These are phyloP conservation scores for Zaprionus africanus DNA, from an alignment of 1,140 invertebrate genomes.

Conservation along the genomic window DNA sequence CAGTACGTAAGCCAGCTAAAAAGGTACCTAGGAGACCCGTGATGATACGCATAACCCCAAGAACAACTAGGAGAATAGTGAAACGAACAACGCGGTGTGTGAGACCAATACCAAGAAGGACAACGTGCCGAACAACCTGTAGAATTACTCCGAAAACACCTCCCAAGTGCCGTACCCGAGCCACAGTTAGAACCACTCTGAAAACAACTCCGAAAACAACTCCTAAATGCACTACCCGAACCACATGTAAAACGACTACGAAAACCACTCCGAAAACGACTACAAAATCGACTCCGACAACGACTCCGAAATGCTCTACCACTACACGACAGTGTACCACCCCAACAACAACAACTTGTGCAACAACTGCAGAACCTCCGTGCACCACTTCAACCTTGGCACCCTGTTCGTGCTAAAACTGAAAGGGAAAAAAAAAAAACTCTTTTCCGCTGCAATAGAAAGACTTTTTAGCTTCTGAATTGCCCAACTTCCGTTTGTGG, in stretches of 20 bases:
- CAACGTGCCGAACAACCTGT: neutral
- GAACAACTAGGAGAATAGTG: neutral
- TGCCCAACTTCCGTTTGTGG: neutral
- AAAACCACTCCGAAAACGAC: neutral
- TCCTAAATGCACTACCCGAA: neutral
- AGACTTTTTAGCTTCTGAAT: neutral
- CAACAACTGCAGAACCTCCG: neutral
- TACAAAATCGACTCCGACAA: neutral
- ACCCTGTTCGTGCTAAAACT: neutral
- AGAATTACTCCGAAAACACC: neutral
- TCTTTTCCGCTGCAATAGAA: neutral
- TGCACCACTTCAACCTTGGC: neutral
- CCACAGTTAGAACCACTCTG: neutral
- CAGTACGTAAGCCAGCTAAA: neutral
- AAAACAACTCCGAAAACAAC: neutral
- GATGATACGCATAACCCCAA: neutral
- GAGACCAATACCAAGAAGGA: neutral
- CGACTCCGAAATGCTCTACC: neutral
- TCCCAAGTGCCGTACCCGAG: neutral
- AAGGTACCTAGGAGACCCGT: neutral
- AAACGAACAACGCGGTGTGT: neutral
- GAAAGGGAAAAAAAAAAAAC: neutral
- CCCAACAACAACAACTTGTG: neutral
- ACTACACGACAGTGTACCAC: neutral
- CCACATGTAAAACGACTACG: neutral